A percentile compares a stretch with the other conserved stretches of the same genome.
phyloP scores from a whole-genome alignment of 2,888 invertebrate species.

The Tribolium freemani region DNA sequence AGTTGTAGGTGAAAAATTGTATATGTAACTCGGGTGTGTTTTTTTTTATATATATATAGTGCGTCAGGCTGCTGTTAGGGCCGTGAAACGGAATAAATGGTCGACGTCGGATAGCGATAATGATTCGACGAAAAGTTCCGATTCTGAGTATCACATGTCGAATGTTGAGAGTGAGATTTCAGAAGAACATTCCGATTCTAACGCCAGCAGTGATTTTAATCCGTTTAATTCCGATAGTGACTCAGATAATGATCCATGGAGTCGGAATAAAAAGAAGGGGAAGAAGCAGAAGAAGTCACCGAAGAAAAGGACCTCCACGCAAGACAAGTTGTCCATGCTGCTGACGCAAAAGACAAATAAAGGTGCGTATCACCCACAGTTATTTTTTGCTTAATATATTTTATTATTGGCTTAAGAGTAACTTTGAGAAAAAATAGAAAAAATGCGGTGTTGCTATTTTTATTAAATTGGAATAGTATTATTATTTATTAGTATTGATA shows the following conservation, averaged over 20 bases:
- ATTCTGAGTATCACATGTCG: constrained; percentile 72
- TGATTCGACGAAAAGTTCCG: constrained; percentile 71
- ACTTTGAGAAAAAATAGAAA: no score
- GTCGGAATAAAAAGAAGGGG: constrained; percentile 63
- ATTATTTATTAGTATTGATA: no score
- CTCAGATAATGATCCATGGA: constrained; percentile 80
- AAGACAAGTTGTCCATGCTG: constrained; percentile 85
- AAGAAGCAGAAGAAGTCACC: constrained; percentile 63
- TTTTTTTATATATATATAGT: constrained; percentile 65
- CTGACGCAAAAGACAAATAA: constrained; percentile 69
- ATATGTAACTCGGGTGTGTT: constrained; percentile 14
- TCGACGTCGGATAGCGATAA: constrained; percentile 77
- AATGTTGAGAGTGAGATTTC: constrained; percentile 70
- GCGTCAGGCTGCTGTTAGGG: constrained; percentile 73
- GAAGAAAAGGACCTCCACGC: constrained; percentile 70
- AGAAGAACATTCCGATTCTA: constrained; percentile 72
- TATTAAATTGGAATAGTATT: no score
- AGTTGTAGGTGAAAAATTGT: neutral
- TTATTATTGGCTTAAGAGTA: no score
- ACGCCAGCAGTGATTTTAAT: constrained; percentile 88
- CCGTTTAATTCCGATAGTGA: constrained; percentile 90
- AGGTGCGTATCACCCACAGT: constrained; percentile 47
- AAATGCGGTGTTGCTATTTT: no score
- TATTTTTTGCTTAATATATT: no score
- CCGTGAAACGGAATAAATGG: constrained; percentile 74